Evolutionary conservation across 2,797 vertebrate genomes (phyloP), one percentile per base, ranked within the genome.

Genomic region (Halcyon chelicuti): DNA sequence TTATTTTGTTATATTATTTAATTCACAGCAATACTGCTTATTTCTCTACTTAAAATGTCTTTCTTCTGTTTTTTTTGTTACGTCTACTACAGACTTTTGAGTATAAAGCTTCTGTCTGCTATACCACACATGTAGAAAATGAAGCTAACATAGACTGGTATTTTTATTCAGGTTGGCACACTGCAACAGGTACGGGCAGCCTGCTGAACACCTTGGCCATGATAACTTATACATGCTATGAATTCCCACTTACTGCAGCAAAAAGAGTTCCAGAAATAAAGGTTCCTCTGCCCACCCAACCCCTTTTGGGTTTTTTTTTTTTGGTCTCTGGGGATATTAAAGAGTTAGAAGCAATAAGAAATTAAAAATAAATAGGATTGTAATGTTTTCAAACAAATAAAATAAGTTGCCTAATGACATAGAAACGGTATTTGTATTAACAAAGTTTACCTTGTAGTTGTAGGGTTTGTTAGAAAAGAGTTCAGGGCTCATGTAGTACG

Each of bases 401-500:
- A 90, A 2, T 1, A 23, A 93, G 12, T 22, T 25, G 33, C 31
- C 8, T 31, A 60, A 62, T 5, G 15, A 21, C 81, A 46, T 1
- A 65, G 19, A 33, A 71, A 60, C 0, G 0, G 42, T 12, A 58
- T 58, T 35, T 42, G 19, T 22, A 71, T 62, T 33, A 31, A 42
- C 7, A 71, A 46, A 83, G 73, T 89, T 58, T 98, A 99, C 99
- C 99, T 99, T 99, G 97, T 99, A 98, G 97, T 99, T 99, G 96
- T 99, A 99, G 8, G 99, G 99, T 96, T 99, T 99, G 98, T 99
- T 99, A 47, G 99, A 99, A 86, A 99, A 99, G 54, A 99, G 97
- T 85, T 99, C 99, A 6, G 99, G 99, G 91, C 99, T 99, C 99
- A 99, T 99, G 97, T 99, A 99, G 97, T 99, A 99, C 0, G 99